Percentiles rank a stretch among this genome's conserved stretches.
phyloP scores from a whole-genome alignment of 1,140 invertebrate genomes.

The Conopomorpha cramerella region DNA sequence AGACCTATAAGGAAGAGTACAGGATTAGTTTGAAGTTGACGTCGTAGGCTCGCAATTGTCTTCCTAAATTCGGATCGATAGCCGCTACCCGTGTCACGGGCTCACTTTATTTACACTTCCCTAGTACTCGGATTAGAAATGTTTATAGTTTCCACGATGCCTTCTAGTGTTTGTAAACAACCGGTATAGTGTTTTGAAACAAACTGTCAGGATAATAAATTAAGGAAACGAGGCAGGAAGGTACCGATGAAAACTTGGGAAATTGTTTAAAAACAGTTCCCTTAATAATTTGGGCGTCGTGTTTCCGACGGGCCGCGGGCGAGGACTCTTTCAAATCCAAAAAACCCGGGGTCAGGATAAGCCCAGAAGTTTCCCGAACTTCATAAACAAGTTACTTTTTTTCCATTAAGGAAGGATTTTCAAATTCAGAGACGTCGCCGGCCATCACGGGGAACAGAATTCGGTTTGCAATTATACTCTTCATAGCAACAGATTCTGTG shows the following conservation, averaged over 20 bases:
- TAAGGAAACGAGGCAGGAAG: constrained; percentile 14
- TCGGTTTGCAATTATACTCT: too few species aligned
- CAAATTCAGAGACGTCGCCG: background rate
- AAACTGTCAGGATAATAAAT: constrained; percentile 19
- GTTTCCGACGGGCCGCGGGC: constrained; percentile 14
- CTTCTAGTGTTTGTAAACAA: too few species aligned
- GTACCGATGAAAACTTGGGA: constrained; percentile 19
- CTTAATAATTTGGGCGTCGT: constrained; percentile 26
- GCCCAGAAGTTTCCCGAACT: background rate
- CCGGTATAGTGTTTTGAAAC: too few species aligned
- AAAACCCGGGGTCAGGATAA: constrained; percentile 5
- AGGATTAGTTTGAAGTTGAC: too few species aligned
- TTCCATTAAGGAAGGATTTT: background rate
- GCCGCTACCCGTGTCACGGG: too few species aligned
- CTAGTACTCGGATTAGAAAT: constrained; percentile 5
- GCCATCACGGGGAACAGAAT: too few species aligned
- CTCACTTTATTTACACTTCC: too few species aligned
- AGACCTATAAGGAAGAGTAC: constrained; percentile 2
- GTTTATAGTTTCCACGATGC: constrained; percentile 2
- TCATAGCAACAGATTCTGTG: too few species aligned
- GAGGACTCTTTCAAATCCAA: constrained; percentile 18
- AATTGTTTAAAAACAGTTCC: constrained; percentile 22
- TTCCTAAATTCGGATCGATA: too few species aligned
- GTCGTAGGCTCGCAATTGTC: too few species aligned
- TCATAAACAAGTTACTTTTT: background rate